Conservation (phyloP, 1,140 invertebrate genomes). For the Cecropterus lyciades region DNA sequence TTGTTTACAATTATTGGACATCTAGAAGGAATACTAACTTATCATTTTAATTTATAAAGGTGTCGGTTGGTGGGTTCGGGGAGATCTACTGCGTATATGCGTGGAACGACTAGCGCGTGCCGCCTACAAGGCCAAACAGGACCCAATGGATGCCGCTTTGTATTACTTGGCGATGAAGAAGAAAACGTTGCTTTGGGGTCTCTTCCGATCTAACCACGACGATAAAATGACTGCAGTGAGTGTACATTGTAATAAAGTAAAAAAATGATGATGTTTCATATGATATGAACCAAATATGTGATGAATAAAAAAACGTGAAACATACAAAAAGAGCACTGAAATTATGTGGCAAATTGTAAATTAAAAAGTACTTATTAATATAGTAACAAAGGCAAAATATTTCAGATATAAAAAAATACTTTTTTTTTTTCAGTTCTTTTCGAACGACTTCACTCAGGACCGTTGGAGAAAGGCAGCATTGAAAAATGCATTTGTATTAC, state of each 20-base stretch:
- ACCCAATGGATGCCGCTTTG: slow-evolving; percentile 98
- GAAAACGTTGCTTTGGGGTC: slow-evolving; percentile 97
- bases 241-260: slow-evolving; percentile 3
- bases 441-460: slow-evolving; percentile 97
- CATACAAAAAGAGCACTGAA: no score
- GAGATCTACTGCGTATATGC: slow-evolving; percentile 91
- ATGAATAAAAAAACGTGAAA: no score
- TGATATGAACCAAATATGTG: no score
- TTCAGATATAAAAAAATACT: no score
- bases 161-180: slow-evolving; percentile 99
- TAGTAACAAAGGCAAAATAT: no score
- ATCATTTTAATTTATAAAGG: slow-evolving; percentile 78
- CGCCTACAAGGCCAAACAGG: slow-evolving; percentile 94
- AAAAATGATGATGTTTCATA: no score
- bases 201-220: slow-evolving; percentile 95
- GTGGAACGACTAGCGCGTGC: slow-evolving; percentile 98
- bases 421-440: slow-evolving; percentile 90
- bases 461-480: slow-evolving; percentile 98
- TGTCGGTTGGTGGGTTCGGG: slow-evolving; percentile 98
- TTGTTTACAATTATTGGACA: no score
- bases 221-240: slow-evolving; percentile 93
- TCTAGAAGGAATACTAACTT: no score
- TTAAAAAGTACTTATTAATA: no score
- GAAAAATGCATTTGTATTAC: slow-evolving; percentile 98
- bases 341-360: not conserved